Base-by-base conservation (phyloP, 2,888 invertebrate genomes). In the Sabellastarte sp. region DNA sequence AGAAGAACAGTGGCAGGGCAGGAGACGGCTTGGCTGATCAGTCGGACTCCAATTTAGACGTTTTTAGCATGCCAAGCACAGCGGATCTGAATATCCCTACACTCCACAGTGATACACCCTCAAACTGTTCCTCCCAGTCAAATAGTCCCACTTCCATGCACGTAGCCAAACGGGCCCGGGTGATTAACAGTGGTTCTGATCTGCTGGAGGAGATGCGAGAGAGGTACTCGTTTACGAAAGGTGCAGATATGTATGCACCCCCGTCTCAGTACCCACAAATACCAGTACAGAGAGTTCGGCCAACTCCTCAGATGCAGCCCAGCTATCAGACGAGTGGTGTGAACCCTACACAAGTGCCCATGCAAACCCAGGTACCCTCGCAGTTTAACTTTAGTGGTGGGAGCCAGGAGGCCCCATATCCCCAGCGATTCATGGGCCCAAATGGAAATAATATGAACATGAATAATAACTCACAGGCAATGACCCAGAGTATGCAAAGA, bases 171-270 rank as follows among this genome's bases (percentile, higher is more conserved):
- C 63, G 64, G 20, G 59, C 61, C 24, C 62, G 67, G 28, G 60
- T 62, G 10, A 70, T 70, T 57, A 55, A 31, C 53, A 55, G 32
- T 32, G 69, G 63, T 53, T 65, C 55, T 28, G 70, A 70, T 26
- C 61, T 70, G 24, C 53, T 70, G 51, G 67, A 62, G 29, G 69
- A 67, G 32, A 62, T 70, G 41, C 29, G 66, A 2, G 65, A 69
- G 41, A 50, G 52, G 24, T 70, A 66, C 61, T 56, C 63, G 29
- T 70, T 52, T 57, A 50, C 57, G 4, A 64, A 69, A 28, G 53
- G 69, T 2, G 69, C 65, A 15, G 58, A 65, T 57, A 63, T 70
- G 30, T 70, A 63, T 53, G 59, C 65, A 10, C 52, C 63, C n/a
- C 32, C 56, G 3, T 15, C 10, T 20, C 57, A 57, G 51, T 29